phyloP scores from a whole-genome alignment of 2,888 invertebrate genomes.

The Monochamus alternatus region DNA sequence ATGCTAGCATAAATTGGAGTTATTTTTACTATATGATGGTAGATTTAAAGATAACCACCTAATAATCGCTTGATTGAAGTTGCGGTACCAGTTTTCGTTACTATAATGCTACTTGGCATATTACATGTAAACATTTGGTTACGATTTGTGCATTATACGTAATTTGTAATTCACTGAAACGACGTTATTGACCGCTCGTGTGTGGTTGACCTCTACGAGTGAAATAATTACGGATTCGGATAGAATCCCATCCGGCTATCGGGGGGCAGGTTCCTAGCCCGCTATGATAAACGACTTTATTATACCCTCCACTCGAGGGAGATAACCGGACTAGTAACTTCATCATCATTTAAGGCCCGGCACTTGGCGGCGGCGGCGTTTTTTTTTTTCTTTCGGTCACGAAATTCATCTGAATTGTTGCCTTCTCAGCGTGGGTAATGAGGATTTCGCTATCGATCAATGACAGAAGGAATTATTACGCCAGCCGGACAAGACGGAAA shows the following conservation, averaged over 20 bases:
- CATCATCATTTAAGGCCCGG: conserved; percentile 65
- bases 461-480: conserved; percentile 43
- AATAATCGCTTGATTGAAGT: no score
- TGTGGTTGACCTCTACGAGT: no score
- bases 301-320: conserved; percentile 63
- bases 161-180: no score
- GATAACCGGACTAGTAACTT: conserved; percentile 71
- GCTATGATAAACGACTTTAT: conserved; percentile 72
- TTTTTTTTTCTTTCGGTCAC: conserved; percentile 46
- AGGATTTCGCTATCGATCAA: conserved; percentile 50
- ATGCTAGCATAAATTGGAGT: no score
- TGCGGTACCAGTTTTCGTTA: no score
- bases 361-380: conserved; percentile 37
- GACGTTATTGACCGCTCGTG: no score
- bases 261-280: conserved; percentile 66
- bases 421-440: conserved; percentile 41
- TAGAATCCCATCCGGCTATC: conserved; percentile 55
- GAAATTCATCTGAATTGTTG: conserved; percentile 46
- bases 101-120: no score
- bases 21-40: no score
- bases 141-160: no score
- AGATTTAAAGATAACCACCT: no score
- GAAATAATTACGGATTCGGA: no score
- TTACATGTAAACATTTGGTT: no score
- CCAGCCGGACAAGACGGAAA: conserved; percentile 13